Base-by-base conservation (phyloP, 2,113 vertebrate species). In the Vidua chalybeata region DNA sequence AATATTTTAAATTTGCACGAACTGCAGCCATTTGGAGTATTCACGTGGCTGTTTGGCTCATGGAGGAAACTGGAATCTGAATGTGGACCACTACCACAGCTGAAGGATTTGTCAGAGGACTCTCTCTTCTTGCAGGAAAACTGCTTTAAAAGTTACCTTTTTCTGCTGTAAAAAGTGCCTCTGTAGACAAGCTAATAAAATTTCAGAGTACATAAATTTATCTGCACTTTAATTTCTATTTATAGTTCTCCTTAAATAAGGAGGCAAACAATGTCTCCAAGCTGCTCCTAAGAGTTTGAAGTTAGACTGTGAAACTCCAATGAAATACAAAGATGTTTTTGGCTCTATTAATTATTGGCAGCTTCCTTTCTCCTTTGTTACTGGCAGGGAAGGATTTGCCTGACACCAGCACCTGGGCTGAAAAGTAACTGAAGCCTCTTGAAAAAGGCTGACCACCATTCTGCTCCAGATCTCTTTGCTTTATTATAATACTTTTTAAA, bases 401-500 rank as follows among this genome's bases (percentile, higher is more conserved):
- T 4, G 22, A 51, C 39, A 30, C 7, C 51, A 73, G 37, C 68
- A 51, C 5, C 7, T 0, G 10, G 30, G 26, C 0, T 86, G 56
- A 46, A 67, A 75, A 56, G 49, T 3, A 64, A 41, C 69, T 17
- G 15, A 63, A 77, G 35, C 20, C 15, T 49, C 81, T 83, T 68
- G 75, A 96, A 88, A 71, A 96, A 92, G 66, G 74, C 52, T 89
- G 5, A 68, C 90, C 89, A 71, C 68, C 6, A 0, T 14, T 90
- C 54, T 75, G 91, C 84, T 97, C 95, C 45, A 0, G 68, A 94
- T 92, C 94, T 97, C 90, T 96, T 97, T 94, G 89, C 89, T 97
- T 97, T 97, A 97, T 97, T 97, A 26, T 78, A 94, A 97, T 96
- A 93, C 72, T 96, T 81, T 94, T 95, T 87, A 85, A 69, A 95